phyloP scores from a whole-genome alignment of 2,797 vertebrate species.

The Tapera naevia region DNA sequence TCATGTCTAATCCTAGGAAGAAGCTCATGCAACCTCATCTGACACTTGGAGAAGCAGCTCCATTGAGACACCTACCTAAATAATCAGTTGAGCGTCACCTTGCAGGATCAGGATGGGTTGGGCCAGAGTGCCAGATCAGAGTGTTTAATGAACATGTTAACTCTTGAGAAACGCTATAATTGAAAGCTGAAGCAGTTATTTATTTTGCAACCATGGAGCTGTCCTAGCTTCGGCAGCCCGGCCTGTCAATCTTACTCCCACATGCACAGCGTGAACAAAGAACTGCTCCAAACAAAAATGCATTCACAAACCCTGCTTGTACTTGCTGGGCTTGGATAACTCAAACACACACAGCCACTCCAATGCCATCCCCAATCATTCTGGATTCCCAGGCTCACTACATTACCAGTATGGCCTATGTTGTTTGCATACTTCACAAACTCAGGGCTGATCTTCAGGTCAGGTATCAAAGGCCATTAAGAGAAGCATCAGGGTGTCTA shows the following conservation, averaged over 20 bases:
- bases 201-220: neutral
- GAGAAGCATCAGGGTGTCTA: neutral
- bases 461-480: neutral
- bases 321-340: neutral
- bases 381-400: neutral
- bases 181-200: neutral
- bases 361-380: rapidly evolving
- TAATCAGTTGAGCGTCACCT: neutral
- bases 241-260: neutral
- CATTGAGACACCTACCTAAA: neutral
- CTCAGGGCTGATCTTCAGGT: neutral
- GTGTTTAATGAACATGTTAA: neutral
- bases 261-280: neutral
- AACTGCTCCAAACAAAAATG: neutral
- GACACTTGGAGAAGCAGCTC: neutral
- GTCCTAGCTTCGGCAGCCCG: neutral
- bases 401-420: neutral
- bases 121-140: neutral
- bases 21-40: neutral
- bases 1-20: neutral
- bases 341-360: no score
- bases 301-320: neutral
- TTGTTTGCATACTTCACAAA: neutral
- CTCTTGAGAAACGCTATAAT: neutral
- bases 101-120: neutral